These are phyloP conservation scores for Drosophila fulvimacula DNA, from an alignment of 2,888 invertebrate genomes.

Conservation along the genomic window DNA sequence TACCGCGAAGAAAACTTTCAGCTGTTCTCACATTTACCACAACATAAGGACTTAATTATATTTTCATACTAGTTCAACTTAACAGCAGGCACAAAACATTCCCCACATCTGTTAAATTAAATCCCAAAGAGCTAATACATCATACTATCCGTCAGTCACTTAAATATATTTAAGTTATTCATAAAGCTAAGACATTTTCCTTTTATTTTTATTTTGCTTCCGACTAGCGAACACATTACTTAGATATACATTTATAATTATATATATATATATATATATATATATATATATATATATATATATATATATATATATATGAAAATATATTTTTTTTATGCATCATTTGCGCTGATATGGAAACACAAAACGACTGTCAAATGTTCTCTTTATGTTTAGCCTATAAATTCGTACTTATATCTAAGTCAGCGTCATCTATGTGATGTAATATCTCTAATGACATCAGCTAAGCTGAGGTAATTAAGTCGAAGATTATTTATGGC, in stretches of 20 bases:
- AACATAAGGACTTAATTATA: background rate
- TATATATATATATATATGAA: background rate
- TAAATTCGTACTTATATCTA: background rate
- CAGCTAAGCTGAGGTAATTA: constrained; percentile 1
- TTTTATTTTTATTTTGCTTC: background rate
- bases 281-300: background rate
- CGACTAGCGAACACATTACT: background rate
- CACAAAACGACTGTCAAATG: constrained; percentile 2
- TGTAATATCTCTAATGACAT: constrained; percentile 1
- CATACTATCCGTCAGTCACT: background rate
- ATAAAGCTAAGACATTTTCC: constrained; percentile 10
- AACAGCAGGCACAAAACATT: background rate
- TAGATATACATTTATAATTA: constrained; percentile 2
- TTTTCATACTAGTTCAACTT: too few species aligned
- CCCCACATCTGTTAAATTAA: background rate
- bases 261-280: background rate
- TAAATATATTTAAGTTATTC: constrained; percentile 29
- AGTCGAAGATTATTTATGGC: background rate
- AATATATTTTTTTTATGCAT: constrained; percentile 2
- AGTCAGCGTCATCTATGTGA: background rate
- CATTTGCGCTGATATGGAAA: background rate
- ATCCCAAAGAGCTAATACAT: background rate
- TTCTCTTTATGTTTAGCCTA: constrained; percentile 4
- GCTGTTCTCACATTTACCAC: constrained; percentile 1
- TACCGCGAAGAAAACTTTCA: background rate